Evolutionary conservation across 2,888 invertebrate genomes (phyloP).

Genomic region (Deilephila porcellus): DNA sequence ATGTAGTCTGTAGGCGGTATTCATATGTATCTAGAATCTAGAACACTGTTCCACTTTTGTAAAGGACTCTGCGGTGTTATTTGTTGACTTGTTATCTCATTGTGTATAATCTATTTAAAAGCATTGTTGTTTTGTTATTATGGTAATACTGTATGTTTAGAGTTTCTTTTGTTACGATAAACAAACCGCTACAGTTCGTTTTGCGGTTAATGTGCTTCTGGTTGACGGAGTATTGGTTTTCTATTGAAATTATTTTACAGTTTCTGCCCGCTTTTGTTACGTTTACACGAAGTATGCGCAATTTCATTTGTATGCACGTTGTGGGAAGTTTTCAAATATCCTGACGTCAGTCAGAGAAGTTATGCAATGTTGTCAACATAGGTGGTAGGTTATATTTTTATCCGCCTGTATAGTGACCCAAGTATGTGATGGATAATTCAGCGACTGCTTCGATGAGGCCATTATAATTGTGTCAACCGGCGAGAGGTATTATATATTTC

Average conservation of each 20-base stretch:
- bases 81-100: not conserved
- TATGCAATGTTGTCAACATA: no score
- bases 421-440: no score
- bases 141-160: not conserved
- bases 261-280: no score
- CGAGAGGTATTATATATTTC: no score
- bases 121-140: not conserved
- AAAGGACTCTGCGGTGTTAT: not conserved
- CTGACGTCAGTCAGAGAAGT: no score
- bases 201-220: not conserved
- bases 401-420: no score
- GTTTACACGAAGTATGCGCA: no score
- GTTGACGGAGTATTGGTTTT: not conserved
- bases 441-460: no score
- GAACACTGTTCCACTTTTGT: not conserved
- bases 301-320: no score
- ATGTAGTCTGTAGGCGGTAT: not conserved
- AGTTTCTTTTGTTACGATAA: not conserved
- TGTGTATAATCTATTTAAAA: not conserved
- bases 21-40: not conserved
- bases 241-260: not conserved
- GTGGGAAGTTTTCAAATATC: no score
- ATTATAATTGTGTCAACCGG: no score
- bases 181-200: conserved; percentile 2
- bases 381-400: no score